These are phyloP conservation scores for Melinopterus prodromus DNA, from an alignment of 2,888 invertebrate species.

Conservation along the genomic window DNA sequence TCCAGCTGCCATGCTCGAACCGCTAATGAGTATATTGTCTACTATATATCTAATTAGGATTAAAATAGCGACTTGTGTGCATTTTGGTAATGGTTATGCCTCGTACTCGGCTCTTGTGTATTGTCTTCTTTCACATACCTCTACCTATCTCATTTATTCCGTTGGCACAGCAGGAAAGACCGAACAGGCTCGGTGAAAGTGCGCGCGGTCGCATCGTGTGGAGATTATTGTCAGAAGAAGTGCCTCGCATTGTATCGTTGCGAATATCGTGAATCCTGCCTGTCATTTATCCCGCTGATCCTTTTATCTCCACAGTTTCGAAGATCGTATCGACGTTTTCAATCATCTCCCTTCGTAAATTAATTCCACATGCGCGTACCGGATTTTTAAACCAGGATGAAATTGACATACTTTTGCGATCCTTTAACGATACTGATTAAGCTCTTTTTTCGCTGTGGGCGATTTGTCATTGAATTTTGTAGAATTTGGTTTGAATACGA, in stretches of 20 bases:
- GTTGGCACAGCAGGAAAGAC: background rate
- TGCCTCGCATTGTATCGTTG: background rate
- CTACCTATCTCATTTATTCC: background rate
- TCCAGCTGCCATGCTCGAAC: conserved; percentile 34
- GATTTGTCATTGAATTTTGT: background rate
- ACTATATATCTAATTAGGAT: conserved; percentile 23
- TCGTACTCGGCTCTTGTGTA: background rate
- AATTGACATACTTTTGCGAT: background rate
- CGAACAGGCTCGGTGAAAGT: background rate
- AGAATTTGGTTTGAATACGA: background rate
- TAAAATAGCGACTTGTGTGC: conserved; percentile 5
- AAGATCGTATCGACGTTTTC: background rate
- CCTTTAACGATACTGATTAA: background rate
- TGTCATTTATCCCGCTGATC: background rate
- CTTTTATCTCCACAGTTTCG: background rate
- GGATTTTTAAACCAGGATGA: background rate
- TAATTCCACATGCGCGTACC: background rate
- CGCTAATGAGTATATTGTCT: conserved; percentile 36
- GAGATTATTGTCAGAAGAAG: background rate
- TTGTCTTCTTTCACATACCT: conserved; percentile 4
- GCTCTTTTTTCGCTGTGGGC: background rate
- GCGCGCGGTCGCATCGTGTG: background rate
- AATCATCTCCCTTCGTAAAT: background rate
- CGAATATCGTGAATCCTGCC: background rate
- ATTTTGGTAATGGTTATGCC: background rate